phyloP scores from a whole-genome alignment of 35 echinoderm and acorn worm species.

The Lytechinus variegatus region DNA sequence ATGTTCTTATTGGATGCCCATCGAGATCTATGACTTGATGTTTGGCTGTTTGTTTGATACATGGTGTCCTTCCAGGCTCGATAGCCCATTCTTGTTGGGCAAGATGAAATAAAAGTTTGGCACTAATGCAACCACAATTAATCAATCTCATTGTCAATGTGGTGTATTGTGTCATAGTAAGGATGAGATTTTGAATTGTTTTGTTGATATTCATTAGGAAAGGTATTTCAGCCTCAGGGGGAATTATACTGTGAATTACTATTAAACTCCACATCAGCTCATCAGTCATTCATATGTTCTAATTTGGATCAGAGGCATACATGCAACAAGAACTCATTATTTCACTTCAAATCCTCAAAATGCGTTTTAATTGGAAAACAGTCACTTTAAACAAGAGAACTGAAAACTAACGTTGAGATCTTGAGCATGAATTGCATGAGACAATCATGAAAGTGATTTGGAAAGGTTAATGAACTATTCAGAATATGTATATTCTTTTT shows the following conservation, averaged over 20 bases:
- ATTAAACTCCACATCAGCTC: no score
- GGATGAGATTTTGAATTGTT: background rate
- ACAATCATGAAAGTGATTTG: no score
- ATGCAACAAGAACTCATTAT: no score
- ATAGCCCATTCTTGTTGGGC: background rate
- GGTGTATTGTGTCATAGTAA: background rate
- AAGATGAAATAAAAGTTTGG: background rate
- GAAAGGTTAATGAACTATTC: no score
- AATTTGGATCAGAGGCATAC: no score
- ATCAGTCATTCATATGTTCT: no score
- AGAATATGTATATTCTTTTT: no score
- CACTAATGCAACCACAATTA: background rate
- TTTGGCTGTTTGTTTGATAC: background rate
- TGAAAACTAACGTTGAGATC: no score
- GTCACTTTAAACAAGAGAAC: no score
- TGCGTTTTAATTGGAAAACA: no score
- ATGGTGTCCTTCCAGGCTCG: background rate
- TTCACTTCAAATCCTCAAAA: no score
- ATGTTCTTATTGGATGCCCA: background rate
- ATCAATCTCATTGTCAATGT: background rate
- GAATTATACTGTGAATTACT: background rate
- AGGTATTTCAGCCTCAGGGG: background rate
- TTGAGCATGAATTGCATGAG: no score
- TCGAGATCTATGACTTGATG: background rate
- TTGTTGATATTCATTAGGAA: background rate